Evolutionary conservation across 2,113 vertebrate species (phyloP).

Genomic region (Chaetodon auriga): DNA sequence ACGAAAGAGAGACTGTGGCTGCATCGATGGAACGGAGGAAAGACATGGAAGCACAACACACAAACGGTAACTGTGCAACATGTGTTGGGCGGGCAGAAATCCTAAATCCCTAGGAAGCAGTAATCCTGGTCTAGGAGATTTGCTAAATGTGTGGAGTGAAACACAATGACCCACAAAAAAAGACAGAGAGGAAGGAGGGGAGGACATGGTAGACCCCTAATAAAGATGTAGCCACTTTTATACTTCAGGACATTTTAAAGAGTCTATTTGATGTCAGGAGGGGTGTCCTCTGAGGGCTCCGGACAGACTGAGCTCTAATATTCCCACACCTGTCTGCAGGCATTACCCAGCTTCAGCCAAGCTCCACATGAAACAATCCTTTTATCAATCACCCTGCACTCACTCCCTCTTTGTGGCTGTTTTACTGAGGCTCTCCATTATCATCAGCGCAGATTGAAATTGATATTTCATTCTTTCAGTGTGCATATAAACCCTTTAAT

Average conservation of each 20-base stretch:
- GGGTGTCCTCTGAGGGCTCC: background rate
- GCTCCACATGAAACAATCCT: constrained; percentile 16
- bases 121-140: constrained; percentile 92
- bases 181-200: background rate
- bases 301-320: constrained; percentile 4
- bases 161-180: constrained; percentile 45
- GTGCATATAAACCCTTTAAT: background rate
- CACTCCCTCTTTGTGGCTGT: background rate
- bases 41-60: constrained; percentile 33
- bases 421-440: background rate
- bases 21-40: constrained; percentile 9
- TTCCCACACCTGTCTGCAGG: constrained; percentile 25
- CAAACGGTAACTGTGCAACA: constrained; percentile 67
- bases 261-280: constrained; percentile 31
- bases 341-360: background rate
- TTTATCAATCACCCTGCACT: constrained; percentile 7
- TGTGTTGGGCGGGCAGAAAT: constrained; percentile 84
- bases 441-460: background rate
- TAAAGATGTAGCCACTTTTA: constrained; percentile 8
- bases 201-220: background rate
- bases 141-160: constrained; percentile 63
- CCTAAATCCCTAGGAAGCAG: constrained; percentile 86
- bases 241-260: constrained; percentile 20
- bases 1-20: constrained; percentile 7
- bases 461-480: background rate